A percentile compares a stretch with the other conserved stretches of the same genome.
Evolutionary conservation across 1,140 invertebrate genomes (phyloP).

Genomic region (Zaprionus camerounensis): DNA sequence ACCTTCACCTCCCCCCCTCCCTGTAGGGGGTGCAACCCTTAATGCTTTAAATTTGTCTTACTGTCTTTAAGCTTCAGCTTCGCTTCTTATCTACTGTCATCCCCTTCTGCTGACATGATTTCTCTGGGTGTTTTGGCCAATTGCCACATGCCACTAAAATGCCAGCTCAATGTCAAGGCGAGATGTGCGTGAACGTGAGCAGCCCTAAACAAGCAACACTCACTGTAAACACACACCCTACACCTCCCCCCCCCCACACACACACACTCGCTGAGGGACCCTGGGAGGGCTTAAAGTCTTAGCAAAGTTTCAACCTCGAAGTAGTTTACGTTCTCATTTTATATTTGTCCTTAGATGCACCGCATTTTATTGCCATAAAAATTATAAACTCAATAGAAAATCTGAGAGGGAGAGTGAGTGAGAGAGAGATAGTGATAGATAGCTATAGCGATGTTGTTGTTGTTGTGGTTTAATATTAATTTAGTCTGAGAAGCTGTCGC

Average conservation of each 20-base stretch:
- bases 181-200: constrained; percentile 1
- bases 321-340: neutral
- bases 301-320: neutral
- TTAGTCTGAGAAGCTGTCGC: constrained; percentile 85
- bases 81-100: neutral
- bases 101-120: neutral
- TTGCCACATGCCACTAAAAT: constrained; percentile 21
- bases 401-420: neutral
- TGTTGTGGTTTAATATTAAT: neutral
- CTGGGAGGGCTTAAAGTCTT: neutral
- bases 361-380: constrained; percentile 28
- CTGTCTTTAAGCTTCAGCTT: neutral
- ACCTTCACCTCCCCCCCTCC: neutral
- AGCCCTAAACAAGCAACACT: neutral
- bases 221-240: neutral
- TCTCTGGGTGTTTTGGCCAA: neutral
- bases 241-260: neutral
- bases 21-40: neutral
- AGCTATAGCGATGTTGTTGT: neutral
- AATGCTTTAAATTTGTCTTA: neutral
- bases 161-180: constrained; percentile 12
- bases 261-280: neutral
- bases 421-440: neutral
- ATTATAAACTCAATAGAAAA: constrained; percentile 14
- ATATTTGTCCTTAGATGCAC: constrained; percentile 8